A percentile compares a stretch with the other conserved stretches of the same genome.
Conservation (phyloP, 2,113 vertebrate species). For the Odontophorus gujanensis region DNA sequence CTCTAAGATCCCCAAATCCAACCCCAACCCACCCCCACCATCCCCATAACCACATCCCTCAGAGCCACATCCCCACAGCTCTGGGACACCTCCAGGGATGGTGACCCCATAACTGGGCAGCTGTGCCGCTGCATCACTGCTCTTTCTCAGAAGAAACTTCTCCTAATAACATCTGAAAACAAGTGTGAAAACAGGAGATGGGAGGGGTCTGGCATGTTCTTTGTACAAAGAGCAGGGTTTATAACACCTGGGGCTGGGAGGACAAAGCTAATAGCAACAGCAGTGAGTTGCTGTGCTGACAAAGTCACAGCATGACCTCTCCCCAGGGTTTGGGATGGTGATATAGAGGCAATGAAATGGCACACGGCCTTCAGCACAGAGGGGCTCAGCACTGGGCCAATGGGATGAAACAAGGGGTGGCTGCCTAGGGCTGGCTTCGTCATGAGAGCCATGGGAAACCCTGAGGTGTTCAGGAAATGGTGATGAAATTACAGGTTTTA, state of each 20-base stretch:
- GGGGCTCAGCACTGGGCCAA: fast-evolving
- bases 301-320: neutral
- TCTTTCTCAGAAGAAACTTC: too few species aligned
- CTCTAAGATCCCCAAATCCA: too few species aligned
- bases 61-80: too few species aligned
- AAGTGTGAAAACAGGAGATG: neutral
- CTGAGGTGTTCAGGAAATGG: neutral
- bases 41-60: too few species aligned
- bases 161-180: neutral
- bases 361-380: neutral
- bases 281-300: neutral
- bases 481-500: neutral
- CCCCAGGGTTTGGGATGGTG: neutral
- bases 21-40: too few species aligned
- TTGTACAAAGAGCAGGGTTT: neutral
- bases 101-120: too few species aligned
- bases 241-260: neutral
- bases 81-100: too few species aligned
- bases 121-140: too few species aligned
- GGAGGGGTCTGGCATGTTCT: neutral
- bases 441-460: fast-evolving
- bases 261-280: neutral
- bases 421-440: neutral
- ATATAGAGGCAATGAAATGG: neutral
- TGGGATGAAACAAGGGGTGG: fast-evolving